These are phyloP conservation scores for Lasioglossum vierecki DNA, from an alignment of 2,888 invertebrate genomes.

Conservation along the genomic window DNA sequence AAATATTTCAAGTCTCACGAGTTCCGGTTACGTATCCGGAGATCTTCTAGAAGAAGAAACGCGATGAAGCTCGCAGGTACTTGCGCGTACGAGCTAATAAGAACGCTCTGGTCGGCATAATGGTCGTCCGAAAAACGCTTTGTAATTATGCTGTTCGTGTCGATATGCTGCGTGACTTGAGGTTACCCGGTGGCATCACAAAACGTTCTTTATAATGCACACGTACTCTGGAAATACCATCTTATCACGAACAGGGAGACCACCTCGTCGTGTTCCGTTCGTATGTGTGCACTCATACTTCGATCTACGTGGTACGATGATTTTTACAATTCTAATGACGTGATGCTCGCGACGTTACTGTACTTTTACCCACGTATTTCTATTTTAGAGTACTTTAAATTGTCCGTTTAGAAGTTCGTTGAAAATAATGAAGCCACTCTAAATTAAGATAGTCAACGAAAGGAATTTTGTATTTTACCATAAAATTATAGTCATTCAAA, in stretches of 20 bases:
- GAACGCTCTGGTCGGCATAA: conserved; percentile 37
- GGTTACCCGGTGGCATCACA: conserved; percentile 62
- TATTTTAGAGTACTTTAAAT: neutral
- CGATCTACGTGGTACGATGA: neutral
- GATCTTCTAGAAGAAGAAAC: neutral
- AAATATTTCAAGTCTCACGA: neutral
- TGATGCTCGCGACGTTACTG: neutral
- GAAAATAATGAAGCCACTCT: neutral
- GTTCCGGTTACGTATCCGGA: neutral
- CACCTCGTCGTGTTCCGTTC: conserved; percentile 41
- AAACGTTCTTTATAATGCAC: conserved; percentile 58
- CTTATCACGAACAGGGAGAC: conserved; percentile 58
- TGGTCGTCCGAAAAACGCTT: conserved; percentile 54
- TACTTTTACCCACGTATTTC: neutral
- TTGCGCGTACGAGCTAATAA: conserved; percentile 39
- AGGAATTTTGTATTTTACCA: neutral
- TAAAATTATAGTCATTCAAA: neutral
- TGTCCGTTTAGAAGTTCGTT: neutral
- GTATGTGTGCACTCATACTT: neutral
- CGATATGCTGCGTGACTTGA: conserved; percentile 68
- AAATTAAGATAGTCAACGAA: neutral
- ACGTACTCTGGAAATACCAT: conserved; percentile 51
- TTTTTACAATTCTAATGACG: neutral
- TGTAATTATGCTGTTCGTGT: conserved; percentile 68
- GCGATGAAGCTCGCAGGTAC: neutral